Conservation (phyloP, 1,140 invertebrate genomes). For the Brachionus rubens region DNA sequence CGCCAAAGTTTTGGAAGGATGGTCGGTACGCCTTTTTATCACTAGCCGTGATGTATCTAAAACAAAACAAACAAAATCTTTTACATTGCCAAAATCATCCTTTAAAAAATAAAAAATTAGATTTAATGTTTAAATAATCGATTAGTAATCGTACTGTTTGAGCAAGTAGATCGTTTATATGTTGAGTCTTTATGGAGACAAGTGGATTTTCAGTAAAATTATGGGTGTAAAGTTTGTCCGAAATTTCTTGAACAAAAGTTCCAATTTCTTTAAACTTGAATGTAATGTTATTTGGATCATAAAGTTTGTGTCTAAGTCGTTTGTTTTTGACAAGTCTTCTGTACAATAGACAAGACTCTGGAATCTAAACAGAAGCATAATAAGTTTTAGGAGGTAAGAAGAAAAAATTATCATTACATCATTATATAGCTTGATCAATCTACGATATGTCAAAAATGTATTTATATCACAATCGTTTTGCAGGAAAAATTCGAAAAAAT, state of each 20-base stretch:
- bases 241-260: background rate
- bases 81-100: conserved; percentile 16
- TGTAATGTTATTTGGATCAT: background rate
- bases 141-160: background rate
- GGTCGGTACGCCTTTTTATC: too few species aligned
- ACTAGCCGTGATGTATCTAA: too few species aligned
- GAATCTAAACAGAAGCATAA: too few species aligned
- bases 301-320: background rate
- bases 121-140: background rate
- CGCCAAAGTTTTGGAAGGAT: too few species aligned
- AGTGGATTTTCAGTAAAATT: background rate
- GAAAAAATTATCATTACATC: too few species aligned
- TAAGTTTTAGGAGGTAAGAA: too few species aligned
- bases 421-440: conserved; percentile 88
- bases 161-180: background rate
- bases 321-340: background rate
- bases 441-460: conserved; percentile 81
- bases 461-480: conserved; percentile 11
- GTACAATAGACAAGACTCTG: background rate
- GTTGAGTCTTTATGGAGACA: background rate
- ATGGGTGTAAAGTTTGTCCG: background rate
- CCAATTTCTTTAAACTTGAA: conserved; percentile 35
- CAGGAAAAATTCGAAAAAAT: conserved; percentile 41
- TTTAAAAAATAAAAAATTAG: background rate
- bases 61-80: too few species aligned